Conservation (phyloP, 2,888 invertebrate genomes). For the Chymomyza procnemis region DNA sequence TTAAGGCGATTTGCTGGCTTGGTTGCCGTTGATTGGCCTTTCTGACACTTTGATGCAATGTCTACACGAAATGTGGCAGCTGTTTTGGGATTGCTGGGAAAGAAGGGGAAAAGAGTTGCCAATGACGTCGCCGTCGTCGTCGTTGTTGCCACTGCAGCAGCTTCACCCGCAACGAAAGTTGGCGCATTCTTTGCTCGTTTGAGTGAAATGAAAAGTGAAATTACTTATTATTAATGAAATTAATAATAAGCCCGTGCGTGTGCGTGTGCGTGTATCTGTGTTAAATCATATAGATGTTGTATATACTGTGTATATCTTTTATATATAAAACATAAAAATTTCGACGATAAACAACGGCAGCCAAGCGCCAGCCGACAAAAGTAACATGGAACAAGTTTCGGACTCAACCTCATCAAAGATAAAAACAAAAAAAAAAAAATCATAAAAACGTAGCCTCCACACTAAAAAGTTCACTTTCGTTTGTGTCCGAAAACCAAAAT, state of each 20-base stretch:
- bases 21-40: constrained; percentile 28
- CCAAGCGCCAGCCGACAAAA: constrained; percentile 28
- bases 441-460: constrained; percentile 57
- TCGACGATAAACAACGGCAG: constrained; percentile 59
- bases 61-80: background rate
- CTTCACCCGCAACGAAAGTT: constrained; percentile 68
- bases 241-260: constrained; percentile 59
- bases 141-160: background rate
- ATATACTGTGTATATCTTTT: constrained; percentile 40
- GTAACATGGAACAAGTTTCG: constrained; percentile 60
- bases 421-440: constrained; percentile 6
- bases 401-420: constrained; percentile 42
- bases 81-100: background rate
- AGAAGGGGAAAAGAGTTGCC: background rate
- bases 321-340: constrained; percentile 54
- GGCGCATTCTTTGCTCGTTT: constrained; percentile 56
- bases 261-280: constrained; percentile 34
- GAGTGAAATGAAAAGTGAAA: constrained; percentile 70
- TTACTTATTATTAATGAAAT: constrained; percentile 72
- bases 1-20: constrained; percentile 11
- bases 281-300: constrained; percentile 26
- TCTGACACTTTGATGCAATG: constrained; percentile 30
- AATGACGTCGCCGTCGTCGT: background rate
- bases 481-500: constrained; percentile 52
- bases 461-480: constrained; percentile 71